phyloP scores from a whole-genome alignment of 2,113 vertebrate species.

The Campylomormyrus numenius region DNA sequence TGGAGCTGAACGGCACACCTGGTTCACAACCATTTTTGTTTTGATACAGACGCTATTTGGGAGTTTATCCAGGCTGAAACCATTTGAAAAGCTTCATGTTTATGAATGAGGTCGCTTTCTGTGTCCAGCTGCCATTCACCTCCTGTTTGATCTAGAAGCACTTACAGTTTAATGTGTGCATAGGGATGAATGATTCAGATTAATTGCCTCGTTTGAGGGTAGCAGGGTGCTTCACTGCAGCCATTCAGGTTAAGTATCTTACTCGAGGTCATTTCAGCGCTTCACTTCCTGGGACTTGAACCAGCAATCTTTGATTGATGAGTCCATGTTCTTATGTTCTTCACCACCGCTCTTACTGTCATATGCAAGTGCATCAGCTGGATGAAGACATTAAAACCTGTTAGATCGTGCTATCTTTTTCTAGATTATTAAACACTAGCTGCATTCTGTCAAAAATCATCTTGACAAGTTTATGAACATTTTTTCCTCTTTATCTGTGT shows the following conservation, averaged over 20 bases:
- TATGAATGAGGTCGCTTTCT: background rate
- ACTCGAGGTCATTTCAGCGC: background rate
- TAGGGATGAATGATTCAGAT: background rate
- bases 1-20: background rate
- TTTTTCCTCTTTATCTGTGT: background rate
- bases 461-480: background rate
- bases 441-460: background rate
- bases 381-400: background rate
- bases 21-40: background rate
- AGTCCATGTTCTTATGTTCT: background rate
- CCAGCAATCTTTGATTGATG: background rate
- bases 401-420: background rate
- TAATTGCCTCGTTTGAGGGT: background rate
- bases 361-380: background rate
- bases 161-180: background rate
- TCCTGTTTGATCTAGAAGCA: background rate
- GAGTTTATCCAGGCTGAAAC: background rate
- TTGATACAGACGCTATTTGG: background rate
- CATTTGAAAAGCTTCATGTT: background rate
- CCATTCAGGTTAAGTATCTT: background rate
- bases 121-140: background rate
- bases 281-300: background rate
- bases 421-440: background rate
- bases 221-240: background rate
- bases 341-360: background rate